A percentile compares a stretch with the other conserved stretches of the same genome.
These are phyloP conservation scores for Trichopoda pennipes DNA, from an alignment of 2,888 invertebrate genomes.

Conservation along the genomic window DNA sequence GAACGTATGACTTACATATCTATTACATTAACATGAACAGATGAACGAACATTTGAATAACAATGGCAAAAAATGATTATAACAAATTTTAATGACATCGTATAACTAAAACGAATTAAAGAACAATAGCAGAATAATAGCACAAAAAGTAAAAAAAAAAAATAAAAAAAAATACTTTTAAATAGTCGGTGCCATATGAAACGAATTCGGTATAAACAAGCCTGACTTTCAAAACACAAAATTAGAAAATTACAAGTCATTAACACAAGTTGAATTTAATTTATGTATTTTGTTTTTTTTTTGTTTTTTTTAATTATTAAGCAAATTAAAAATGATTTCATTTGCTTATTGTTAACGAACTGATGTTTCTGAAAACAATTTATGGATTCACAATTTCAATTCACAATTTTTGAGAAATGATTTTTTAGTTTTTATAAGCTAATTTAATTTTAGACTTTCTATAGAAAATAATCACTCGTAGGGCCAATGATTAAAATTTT, in stretches of 20 bases:
- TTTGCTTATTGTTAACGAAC: not conserved
- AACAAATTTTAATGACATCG: too few species aligned
- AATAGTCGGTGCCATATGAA: too few species aligned
- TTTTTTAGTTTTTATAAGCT: too few species aligned
- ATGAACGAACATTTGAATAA: too few species aligned
- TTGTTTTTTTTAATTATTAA: not conserved
- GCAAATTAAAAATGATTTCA: not conserved
- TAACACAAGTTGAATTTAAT: not conserved
- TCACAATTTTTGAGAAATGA: not conserved
- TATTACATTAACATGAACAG: not conserved
- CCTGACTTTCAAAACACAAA: not conserved
- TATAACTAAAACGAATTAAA: not conserved
- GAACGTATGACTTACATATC: not conserved
- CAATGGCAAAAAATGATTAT: too few species aligned
- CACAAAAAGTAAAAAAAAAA: not conserved
- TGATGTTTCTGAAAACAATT: not conserved
- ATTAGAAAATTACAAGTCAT: slow-evolving; percentile 16
- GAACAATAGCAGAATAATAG: not conserved
- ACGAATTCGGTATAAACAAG: too few species aligned
- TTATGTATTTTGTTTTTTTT: not conserved
- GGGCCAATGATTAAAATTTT: too few species aligned
- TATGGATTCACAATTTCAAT: not conserved
- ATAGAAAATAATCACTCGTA: too few species aligned
- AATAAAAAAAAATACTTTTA: not conserved
- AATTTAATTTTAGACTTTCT: too few species aligned